Evolutionary conservation across 2,888 invertebrate genomes (phyloP).

Genomic region (Hyppa rectilinea): DNA sequence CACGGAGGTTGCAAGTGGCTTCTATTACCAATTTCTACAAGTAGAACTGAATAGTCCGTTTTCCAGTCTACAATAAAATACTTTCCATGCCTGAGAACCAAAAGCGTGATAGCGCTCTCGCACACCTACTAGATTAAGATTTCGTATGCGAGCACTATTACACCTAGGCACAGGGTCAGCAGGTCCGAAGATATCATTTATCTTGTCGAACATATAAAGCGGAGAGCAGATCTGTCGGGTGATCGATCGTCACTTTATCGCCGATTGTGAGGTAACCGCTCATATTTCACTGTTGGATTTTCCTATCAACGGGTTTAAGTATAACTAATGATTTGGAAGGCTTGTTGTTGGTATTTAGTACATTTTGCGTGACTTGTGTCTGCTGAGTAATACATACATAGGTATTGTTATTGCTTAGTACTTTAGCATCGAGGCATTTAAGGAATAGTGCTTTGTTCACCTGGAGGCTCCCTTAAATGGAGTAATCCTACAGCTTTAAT

Average conservation of each 20-base stretch:
- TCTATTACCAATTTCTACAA: background rate
- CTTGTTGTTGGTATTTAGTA: slow-evolving; percentile 15
- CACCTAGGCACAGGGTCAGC: slow-evolving; percentile 11
- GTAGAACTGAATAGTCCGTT: background rate
- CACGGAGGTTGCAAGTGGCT: background rate
- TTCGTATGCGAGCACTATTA: slow-evolving; percentile 4
- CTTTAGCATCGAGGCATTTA: background rate
- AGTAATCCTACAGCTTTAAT: background rate
- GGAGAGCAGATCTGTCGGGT: slow-evolving; percentile 26
- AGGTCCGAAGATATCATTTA: slow-evolving; percentile 53
- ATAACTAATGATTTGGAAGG: slow-evolving; percentile 49
- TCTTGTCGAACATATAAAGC: slow-evolving; percentile 47
- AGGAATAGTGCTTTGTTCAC: background rate
- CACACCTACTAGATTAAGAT: slow-evolving; percentile 34
- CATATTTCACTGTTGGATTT: slow-evolving; percentile 52
- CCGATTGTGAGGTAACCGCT: slow-evolving; percentile 55
- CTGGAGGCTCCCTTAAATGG: background rate
- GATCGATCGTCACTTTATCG: slow-evolving; percentile 51
- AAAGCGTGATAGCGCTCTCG: slow-evolving; percentile 24
- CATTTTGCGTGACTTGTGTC: background rate
- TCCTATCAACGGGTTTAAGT: slow-evolving; percentile 52
- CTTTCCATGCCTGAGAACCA: background rate
- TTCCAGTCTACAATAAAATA: background rate
- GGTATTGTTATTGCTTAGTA: background rate
- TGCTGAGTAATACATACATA: background rate